phyloP scores from a whole-genome alignment of 2,888 invertebrate genomes.

The Ramazzottius varieornatus region DNA sequence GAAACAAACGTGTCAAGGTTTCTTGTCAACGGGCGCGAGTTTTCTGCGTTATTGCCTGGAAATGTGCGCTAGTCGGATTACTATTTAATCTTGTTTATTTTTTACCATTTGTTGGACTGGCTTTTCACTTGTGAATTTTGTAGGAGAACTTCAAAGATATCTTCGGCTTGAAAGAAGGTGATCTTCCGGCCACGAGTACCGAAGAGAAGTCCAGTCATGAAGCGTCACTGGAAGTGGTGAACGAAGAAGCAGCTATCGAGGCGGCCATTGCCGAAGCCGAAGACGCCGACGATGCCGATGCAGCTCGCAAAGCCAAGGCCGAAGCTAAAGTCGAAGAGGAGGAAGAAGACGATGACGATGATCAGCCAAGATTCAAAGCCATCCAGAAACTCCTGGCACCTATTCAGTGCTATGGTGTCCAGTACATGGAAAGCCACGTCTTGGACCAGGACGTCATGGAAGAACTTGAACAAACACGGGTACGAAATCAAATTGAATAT shows the following conservation, averaged over 20 bases:
- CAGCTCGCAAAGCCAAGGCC: conserved; percentile 59
- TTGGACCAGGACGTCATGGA: neutral
- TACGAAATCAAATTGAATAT: no score
- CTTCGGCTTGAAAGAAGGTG: neutral
- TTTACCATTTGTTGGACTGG: conserved; percentile 2
- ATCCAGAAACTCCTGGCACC: neutral
- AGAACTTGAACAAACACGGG: neutral
- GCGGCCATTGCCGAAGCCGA: conserved; percentile 63
- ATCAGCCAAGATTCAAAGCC: neutral
- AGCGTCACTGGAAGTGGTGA: no score
- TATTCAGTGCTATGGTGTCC: neutral
- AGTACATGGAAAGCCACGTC: neutral
- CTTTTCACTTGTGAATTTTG: conserved; percentile 6
- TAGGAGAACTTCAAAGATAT: conserved; percentile 1
- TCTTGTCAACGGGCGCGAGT: no score
- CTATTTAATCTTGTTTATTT: conserved; percentile 2
- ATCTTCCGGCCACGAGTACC: neutral
- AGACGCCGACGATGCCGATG: conserved; percentile 76
- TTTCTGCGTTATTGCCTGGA: no score
- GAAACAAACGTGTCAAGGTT: no score
- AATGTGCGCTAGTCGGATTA: conserved; percentile 1
- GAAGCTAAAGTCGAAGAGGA: conserved; percentile 49
- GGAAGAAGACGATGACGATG: conserved; percentile 6
- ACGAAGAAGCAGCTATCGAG: neutral
- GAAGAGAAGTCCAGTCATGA: no score